Evolutionary conservation across 2,888 invertebrate genomes (phyloP), one percentile per base, ranked within the genome.

Genomic region (Fragum whitleyi): DNA sequence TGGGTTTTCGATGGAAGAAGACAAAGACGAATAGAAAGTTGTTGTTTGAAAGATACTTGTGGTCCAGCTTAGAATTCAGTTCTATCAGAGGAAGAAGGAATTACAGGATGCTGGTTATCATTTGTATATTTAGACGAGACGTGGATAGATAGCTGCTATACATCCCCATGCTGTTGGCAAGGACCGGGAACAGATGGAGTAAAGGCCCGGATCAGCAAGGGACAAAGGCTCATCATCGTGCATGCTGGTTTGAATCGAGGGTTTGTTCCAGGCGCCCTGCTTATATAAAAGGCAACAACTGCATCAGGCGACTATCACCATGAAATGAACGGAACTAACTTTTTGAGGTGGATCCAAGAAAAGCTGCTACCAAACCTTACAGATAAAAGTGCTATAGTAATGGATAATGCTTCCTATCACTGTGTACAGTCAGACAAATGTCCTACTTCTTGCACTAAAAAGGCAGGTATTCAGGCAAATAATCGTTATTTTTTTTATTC

Each of bases 51-150:
- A 59, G 47, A 26, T 55, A 67, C 1, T 16, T 7, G 36, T 76
- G 26, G 65, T 78, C 2, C 32, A 61, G 6, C 57, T 36, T n/a
- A 3, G 77, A 29, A 6, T 73, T 1, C 2, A 9, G 1, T 77
- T 70, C 39, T 79, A 74, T 16, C 21, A 36, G n/a, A 59, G 51
- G 39, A 73, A 61, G 28, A 73, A 77, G n/a, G n/a, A n/a, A n/a
- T n/a, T n/a, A n/a, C n/a, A n/a, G n/a, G n/a, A n/a, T n/a, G n/a
- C n/a, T n/a, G 76, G 76, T 1, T 59, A 23, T 11, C 1, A 55
- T 28, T 82, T 19, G 70, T 82, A 0, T 78, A 70, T 55, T 57
- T 79, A 0, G 79, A 77, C 36, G 79, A 83, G 42, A 78, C 74
- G 0, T 78, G 72, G 76, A 62, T 82, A 0, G 78, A 79, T 32